Conservation (phyloP, 2,113 vertebrate species). For the Varanus komodoensis region DNA sequence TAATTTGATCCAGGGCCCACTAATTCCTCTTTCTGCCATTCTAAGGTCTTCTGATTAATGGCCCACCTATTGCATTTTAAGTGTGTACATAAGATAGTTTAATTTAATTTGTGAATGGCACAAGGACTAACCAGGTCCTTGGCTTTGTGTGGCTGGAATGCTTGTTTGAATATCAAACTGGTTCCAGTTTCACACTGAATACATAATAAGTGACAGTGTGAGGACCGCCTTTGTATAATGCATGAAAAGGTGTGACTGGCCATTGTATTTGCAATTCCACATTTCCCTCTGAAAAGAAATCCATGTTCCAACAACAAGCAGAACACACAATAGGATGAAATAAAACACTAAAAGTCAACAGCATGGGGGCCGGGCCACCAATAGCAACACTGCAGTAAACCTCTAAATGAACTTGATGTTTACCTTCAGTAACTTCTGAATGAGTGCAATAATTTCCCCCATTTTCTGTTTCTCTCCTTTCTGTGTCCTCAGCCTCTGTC, state of each 20-base stretch:
- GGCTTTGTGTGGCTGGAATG: not conserved
- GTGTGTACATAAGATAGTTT: not conserved
- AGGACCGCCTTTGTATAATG: not conserved
- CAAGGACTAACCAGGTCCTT: not conserved
- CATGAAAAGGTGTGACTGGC: not conserved
- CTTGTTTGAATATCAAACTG: not conserved
- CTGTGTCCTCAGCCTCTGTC: constrained; percentile 77
- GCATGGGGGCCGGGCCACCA: too few species aligned
- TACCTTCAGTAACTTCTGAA: not conserved
- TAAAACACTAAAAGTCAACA: too few species aligned
- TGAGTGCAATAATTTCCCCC: not conserved
- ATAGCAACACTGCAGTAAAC: too few species aligned
- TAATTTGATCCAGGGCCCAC: too few species aligned
- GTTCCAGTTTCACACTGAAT: not conserved
- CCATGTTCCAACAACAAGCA: too few species aligned
- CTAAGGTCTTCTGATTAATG: not conserved
- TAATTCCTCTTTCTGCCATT: too few species aligned
- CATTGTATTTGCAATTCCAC: too few species aligned
- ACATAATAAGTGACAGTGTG: not conserved
- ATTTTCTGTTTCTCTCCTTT: not conserved
- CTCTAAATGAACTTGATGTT: too few species aligned
- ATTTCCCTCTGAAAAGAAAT: too few species aligned
- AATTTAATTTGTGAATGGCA: not conserved
- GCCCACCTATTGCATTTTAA: not conserved
- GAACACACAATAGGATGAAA: too few species aligned